A percentile compares a stretch with the other conserved stretches of the same genome.
phyloP scores from a whole-genome alignment of 64 coral and sea anemone genomes.

The Stichodactyla mertensii region DNA sequence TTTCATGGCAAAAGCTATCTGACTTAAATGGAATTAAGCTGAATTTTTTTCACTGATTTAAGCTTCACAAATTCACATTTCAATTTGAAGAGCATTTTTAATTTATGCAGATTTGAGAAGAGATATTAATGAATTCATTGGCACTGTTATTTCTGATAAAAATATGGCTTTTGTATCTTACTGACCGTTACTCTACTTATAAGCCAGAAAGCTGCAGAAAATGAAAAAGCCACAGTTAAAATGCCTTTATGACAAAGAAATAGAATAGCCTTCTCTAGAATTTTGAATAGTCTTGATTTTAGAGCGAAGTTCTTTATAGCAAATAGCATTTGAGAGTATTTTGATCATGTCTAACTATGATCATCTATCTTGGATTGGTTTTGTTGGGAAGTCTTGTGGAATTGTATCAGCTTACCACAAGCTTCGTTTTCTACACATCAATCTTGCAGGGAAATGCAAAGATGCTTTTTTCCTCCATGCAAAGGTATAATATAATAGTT shows the following conservation, averaged over 20 bases:
- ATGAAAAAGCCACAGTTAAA: not conserved
- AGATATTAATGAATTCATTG: not conserved
- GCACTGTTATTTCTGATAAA: not conserved
- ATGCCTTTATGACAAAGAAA: too few species aligned
- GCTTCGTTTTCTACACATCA: slow-evolving; percentile 6
- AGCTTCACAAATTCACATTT: not conserved
- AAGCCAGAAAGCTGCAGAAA: not conserved
- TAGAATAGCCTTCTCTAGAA: not conserved
- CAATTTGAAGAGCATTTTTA: not conserved
- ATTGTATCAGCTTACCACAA: slow-evolving; percentile 16
- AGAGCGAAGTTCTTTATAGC: not conserved
- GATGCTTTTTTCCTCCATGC: slow-evolving; percentile 33
- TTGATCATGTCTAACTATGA: not conserved
- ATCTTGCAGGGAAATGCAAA: slow-evolving; percentile 14
- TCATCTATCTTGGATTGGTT: not conserved
- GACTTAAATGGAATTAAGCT: not conserved
- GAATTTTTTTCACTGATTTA: not conserved
- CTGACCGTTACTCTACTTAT: not conserved
- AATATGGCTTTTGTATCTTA: not conserved
- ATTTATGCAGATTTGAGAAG: not conserved
- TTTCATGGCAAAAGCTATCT: not conserved
- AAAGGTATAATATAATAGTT: slow-evolving; percentile 3
- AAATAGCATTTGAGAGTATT: not conserved
- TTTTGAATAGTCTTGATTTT: not conserved
- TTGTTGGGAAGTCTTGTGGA: not conserved